Evolutionary conservation across 2,113 vertebrate species (phyloP), one percentile per base, ranked within the genome.

Genomic region (Chaenocephalus aceratus): DNA sequence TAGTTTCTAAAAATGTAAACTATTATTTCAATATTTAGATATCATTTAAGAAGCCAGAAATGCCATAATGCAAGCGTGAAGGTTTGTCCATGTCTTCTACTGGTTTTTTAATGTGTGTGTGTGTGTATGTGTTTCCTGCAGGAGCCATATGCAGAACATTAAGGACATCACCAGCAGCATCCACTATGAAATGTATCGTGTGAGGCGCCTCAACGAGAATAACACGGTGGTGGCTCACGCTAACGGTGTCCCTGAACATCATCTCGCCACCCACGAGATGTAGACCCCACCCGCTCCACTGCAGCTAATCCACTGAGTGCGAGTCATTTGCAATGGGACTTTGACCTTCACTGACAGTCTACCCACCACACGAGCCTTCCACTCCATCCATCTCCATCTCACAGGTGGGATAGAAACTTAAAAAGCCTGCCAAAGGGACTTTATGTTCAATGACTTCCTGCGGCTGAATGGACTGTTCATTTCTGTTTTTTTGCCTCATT

Each of bases 91-190:
- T 48, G 10, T 66, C 10, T 21, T 77, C n/a, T 13, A 10, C 9
- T 62, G 56, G 5, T 73, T 41, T 41, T 21, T 45, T 63, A 11
- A 74, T 15, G 12, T 5, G 6, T 41, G 6, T 77, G 6, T 77
- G 6, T 48, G 1, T 68, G 3, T 56, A 1, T 56, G 4, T 70
- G 0, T 65, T 16, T 75, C n/a, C 45, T 73, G 11, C 93, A 99
- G 98, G 94, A 98, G 97, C 41, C 98, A 99, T 92, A 99, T 99
- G 98, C 97, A 99, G 95, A 99, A 99, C 94, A 99, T 99, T 66
- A 99, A 99, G 91, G 98, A 99, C 92, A 99, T 99, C 90, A 99
- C 98, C 94, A 98, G 97, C 95, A 97, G 94, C 94, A 99, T 99
- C 96, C 98, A 99, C 92, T 99, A 99, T 0, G 98, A 99, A 91